Conservation (phyloP, 2,888 invertebrate species). For the Scaptomyza polygonia region DNA sequence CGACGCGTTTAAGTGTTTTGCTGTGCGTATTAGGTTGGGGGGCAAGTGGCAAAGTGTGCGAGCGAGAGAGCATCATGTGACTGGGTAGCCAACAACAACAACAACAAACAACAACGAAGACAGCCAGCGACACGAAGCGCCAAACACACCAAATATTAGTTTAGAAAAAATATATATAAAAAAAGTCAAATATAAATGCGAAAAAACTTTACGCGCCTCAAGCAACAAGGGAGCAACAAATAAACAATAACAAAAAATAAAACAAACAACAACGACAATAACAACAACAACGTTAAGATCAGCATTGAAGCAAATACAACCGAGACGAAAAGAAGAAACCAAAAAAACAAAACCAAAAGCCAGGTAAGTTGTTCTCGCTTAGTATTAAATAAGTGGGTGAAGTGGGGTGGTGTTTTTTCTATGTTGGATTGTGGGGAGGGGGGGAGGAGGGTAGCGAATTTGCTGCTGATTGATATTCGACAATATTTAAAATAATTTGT, state of each 20-base stretch:
- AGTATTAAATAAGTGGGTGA: not conserved
- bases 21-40: conserved; percentile 1
- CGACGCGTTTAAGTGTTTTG: conserved; percentile 24
- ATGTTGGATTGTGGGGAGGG: no score
- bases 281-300: conserved; percentile 32
- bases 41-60: conserved; percentile 9
- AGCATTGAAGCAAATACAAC: conserved; percentile 25
- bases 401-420: not conserved
- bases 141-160: conserved; percentile 45
- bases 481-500: conserved; percentile 51
- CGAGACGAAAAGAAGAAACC: conserved; percentile 12
- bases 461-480: conserved; percentile 58
- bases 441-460: conserved; percentile 4
- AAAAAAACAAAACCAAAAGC: not conserved
- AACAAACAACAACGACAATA: conserved; percentile 12
- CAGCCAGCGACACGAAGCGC: conserved; percentile 47
- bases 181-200: conserved; percentile 33
- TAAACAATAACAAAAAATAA: conserved; percentile 13
- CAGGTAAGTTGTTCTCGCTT: conserved; percentile 46
- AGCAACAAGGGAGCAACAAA: conserved; percentile 57
- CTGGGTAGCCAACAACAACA: conserved; percentile 16
- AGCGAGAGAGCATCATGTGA: conserved; percentile 49
- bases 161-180: conserved; percentile 26
- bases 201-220: conserved; percentile 55
- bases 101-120: conserved; percentile 28